Percentiles rank a stretch among this genome's conserved stretches.
Evolutionary conservation across 2,797 vertebrate genomes (phyloP).

Genomic region (Syngnathus rostellatus): DNA sequence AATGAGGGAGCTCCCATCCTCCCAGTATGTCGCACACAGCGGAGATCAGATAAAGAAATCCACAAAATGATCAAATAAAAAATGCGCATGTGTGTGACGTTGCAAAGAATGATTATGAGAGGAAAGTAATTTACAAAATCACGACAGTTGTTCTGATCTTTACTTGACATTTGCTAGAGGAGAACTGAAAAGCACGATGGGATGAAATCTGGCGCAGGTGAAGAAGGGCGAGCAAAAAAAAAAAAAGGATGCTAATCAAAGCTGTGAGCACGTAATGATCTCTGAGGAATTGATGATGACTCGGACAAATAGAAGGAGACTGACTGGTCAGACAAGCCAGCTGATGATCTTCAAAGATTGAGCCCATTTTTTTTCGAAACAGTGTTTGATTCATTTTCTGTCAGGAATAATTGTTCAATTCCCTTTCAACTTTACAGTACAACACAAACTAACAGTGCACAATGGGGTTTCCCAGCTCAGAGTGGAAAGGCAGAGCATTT

Average conservation of each 20-base stretch:
- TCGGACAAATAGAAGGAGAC: not conserved
- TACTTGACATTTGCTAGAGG: not conserved
- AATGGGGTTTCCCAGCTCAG: slow-evolving; percentile 81
- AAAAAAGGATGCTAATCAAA: slow-evolving; percentile 16
- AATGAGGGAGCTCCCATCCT: not conserved
- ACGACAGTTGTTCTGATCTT: not conserved
- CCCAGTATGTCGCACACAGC: slow-evolving; percentile 15
- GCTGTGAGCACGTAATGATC: slow-evolving; percentile 58
- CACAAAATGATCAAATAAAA: slow-evolving; percentile 62
- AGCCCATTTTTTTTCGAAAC: slow-evolving; percentile 71
- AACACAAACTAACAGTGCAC: slow-evolving; percentile 91
- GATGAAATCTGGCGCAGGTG: not conserved
- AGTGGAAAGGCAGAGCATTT: slow-evolving; percentile 57
- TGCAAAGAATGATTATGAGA: not conserved
- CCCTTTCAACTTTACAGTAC: slow-evolving; percentile 98
- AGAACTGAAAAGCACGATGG: not conserved
- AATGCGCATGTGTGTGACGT: not conserved
- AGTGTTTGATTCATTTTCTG: slow-evolving; percentile 63
- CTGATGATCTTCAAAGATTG: slow-evolving; percentile 58
- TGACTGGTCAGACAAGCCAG: slow-evolving; percentile 61
- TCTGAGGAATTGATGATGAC: not conserved
- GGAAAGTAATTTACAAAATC: not conserved
- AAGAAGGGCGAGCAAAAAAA: not conserved
- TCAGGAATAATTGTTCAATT: slow-evolving; percentile 80
- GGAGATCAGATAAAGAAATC: slow-evolving; percentile 14